These are phyloP conservation scores for Rhodinocichla rosea DNA, from an alignment of 2,113 vertebrate species.

Conservation along the genomic window DNA sequence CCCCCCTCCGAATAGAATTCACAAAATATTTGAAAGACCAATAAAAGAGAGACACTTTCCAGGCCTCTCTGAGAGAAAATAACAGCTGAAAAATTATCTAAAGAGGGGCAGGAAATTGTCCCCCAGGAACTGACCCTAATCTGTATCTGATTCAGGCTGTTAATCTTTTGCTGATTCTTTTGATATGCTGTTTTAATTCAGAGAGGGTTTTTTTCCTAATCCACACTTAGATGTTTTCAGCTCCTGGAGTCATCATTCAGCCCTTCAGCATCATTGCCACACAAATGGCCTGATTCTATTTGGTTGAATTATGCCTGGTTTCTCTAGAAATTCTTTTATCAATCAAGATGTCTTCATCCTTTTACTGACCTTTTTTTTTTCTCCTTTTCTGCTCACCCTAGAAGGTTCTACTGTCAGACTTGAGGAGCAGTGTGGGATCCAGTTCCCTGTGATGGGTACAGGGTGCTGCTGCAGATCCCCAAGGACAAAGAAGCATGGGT, in stretches of 20 bases:
- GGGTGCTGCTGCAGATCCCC: background rate
- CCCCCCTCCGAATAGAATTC: background rate
- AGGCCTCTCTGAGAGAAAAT: conserved; percentile 22
- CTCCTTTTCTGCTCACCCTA: background rate
- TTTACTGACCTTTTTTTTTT: background rate
- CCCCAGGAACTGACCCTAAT: conserved; percentile 6
- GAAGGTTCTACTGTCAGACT: background rate
- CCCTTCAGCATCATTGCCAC: background rate
- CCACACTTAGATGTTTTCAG: background rate
- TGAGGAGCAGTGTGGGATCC: background rate
- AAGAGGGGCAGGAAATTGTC: conserved; percentile 21
- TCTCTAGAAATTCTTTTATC: background rate
- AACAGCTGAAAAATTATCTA: conserved; percentile 18
- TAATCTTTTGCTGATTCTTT: conserved; percentile 27
- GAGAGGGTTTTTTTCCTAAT: background rate
- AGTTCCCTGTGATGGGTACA: background rate
- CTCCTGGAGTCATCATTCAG: background rate
- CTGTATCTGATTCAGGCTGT: conserved; percentile 1
- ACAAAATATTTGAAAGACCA: conserved; percentile 23
- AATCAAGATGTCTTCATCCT: background rate
- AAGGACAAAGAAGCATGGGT: background rate
- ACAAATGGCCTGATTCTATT: background rate
- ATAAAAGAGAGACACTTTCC: conserved; percentile 33
- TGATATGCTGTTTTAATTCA: conserved; percentile 33
- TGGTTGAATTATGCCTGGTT: background rate